Base-by-base conservation (phyloP, 2,888 invertebrate genomes). In the Litoditis marina region DNA sequence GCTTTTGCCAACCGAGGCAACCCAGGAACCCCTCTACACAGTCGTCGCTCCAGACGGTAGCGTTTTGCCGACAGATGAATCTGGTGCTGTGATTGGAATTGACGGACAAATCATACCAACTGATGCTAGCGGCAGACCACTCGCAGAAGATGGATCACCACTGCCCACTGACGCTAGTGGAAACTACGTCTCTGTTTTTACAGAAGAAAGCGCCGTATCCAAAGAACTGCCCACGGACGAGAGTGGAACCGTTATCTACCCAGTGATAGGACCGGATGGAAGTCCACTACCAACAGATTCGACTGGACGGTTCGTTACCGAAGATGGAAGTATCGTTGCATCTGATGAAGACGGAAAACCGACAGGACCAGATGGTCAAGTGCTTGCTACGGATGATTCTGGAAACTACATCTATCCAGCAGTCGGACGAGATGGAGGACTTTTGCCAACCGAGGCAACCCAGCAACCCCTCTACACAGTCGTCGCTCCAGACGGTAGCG, bases 341-440 rank as follows among this genome's bases (percentile, higher is more conserved):
- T 71, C 74, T 11, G 73, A 75, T 52, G 65, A 60, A 11, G 30
- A 57, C 25, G 75, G 72, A 60, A 56, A 65, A 32, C 62, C 68
- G 19, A 51, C 28, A 51, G 67, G 64, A n/a, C 61, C 64, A 11
- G 67, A 67, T 34, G 64, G 67, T 4, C 8, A 25, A 30, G 39
- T 42, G 0, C 53, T 71, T 19, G 66, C 69, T 50, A 69, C 66
- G 34, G 63, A 69, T 36, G 54, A 30, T 13, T 22, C 36, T 22
- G 66, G 68, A 42, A 28, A 50, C 13, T 36, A 28, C 19, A 68
- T 66, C 6, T 25, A 50, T 28, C 60, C 63, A 22, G 51, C 54
- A 52, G 46, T 49, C 16, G 39, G 44, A 27, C 66, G 63, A 31
- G 71, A 70, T 59, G 70, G 70, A 54, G 22, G 46, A 27, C 60